Conservation (phyloP, 37 sponge, comb jelly and placozoan genomes). For the Ephydatia muelleri region DNA sequence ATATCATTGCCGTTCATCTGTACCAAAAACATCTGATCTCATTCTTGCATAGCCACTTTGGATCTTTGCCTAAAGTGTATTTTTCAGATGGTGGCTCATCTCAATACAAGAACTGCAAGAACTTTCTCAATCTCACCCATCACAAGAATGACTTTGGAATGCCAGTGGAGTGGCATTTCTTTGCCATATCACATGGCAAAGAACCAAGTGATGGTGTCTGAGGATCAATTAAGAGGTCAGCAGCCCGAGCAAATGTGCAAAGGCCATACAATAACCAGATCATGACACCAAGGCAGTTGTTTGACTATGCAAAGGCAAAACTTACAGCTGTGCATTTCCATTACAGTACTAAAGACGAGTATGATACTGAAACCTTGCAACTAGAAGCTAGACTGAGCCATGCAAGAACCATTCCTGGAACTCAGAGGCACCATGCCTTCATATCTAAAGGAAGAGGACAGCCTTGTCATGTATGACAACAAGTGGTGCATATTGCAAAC, state of each 20-base stretch:
- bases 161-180: too few species aligned
- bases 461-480: neutral
- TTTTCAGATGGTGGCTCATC: too few species aligned
- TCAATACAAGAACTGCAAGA: too few species aligned
- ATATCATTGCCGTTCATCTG: too few species aligned
- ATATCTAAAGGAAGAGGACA: slow-evolving; percentile 9
- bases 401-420: slow-evolving; percentile 54
- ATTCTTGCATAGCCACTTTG: too few species aligned
- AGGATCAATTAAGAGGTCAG: slow-evolving; percentile 40
- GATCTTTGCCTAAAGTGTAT: too few species aligned
- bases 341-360: slow-evolving; percentile 36
- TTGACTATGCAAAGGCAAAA: slow-evolving; percentile 41
- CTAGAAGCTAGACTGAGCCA: slow-evolving; percentile 19
- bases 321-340: slow-evolving; percentile 11
- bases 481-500: slow-evolving; percentile 43
- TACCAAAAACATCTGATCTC: too few species aligned
- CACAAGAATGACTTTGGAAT: too few species aligned
- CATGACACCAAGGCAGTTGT: slow-evolving; percentile 49
- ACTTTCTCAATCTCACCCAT: too few species aligned
- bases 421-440: slow-evolving; percentile 35
- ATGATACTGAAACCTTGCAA: neutral
- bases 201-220: too few species aligned
- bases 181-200: too few species aligned
- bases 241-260: slow-evolving; percentile 56
- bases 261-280: slow-evolving; percentile 47